phyloP scores from a whole-genome alignment of 1,140 invertebrate species.

The Pseudomyrmex sp. region DNA sequence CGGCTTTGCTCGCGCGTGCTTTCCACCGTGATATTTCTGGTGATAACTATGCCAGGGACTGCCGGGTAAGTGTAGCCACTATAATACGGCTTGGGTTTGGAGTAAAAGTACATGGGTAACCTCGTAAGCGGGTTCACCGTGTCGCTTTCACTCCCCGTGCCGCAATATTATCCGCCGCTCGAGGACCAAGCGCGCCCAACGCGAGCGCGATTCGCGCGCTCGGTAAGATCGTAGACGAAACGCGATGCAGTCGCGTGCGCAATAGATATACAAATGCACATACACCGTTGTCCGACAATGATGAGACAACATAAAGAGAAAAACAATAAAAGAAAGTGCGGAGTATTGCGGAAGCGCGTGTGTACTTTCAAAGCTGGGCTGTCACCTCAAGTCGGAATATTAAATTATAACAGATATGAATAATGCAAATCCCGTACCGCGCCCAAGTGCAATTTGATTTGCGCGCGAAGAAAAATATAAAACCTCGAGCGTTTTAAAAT shows the following conservation, averaged over 20 bases:
- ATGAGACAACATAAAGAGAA: too few relatives aligned
- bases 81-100: slow-evolving; percentile 72
- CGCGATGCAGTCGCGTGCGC: background rate
- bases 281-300: too few relatives aligned
- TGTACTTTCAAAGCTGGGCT: too few relatives aligned
- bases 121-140: slow-evolving; percentile 79
- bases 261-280: background rate
- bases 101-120: slow-evolving; percentile 81
- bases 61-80: slow-evolving; percentile 74
- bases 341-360: too few relatives aligned
- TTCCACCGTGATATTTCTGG: slow-evolving; percentile 74
- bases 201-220: slow-evolving; percentile 12
- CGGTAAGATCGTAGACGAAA: slow-evolving; percentile 23
- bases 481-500: too few relatives aligned
- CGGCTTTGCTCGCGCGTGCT: slow-evolving; percentile 55
- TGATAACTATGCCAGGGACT: slow-evolving; percentile 80
- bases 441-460: too few relatives aligned
- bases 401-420: too few relatives aligned
- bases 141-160: slow-evolving; percentile 81
- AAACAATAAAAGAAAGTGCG: too few relatives aligned
- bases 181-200: slow-evolving; percentile 63
- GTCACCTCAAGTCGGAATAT: too few relatives aligned
- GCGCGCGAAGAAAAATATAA: too few relatives aligned
- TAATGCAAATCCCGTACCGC: too few relatives aligned
- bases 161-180: slow-evolving; percentile 72